Evolutionary conservation across 2,797 vertebrate genomes (phyloP), one percentile per base, ranked within the genome.

Genomic region (Pyrocephalus nanus): DNA sequence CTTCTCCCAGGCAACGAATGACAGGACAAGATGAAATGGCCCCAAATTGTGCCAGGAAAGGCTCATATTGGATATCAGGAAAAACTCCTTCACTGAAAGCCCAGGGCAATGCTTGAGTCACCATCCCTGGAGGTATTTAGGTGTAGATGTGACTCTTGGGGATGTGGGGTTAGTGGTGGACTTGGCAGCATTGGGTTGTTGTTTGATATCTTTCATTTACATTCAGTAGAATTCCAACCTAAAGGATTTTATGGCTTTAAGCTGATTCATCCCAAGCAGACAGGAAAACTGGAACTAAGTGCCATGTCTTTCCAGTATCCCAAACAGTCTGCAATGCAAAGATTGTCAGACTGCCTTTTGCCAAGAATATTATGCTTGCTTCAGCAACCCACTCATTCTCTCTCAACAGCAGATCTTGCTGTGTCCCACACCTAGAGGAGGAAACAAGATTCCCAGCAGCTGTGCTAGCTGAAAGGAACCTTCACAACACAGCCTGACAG

Each of bases 91-190:
- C 43, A 48, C 64, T 34, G 17, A 48, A 65, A 48, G 43, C n/a
- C 29, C 42, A 66, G 22, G 43, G 42, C 71, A 62, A 48, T 14
- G 16, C 13, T 9, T 12, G 27, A 48, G 17, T 26, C 45, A n/a
- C 40, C 50, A n/a, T 11, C 34, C 50, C 64, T 54, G 12, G 19
- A 40, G 9, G 19, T 34, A 55, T n/a, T 86, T 38, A 61, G 2
- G 1, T 2, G 6, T 14, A 50, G 13, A 50, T 4, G 2, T 11
- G 16, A 27, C 10, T 3, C 34, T 38, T n/a, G 8, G 8, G 38
- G 19, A 79, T 8, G 11, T 10, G 23, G 23, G 30, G 13, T 69
- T 74, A 47, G 26, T 12, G 38, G 10, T 50, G 12, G 38, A 57
- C 50, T 69, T 53, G n/a, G 27, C 3, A 61, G 15, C 10, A 12